phyloP scores from a whole-genome alignment of 2,888 invertebrate species.

The Ectobius pallidus region DNA sequence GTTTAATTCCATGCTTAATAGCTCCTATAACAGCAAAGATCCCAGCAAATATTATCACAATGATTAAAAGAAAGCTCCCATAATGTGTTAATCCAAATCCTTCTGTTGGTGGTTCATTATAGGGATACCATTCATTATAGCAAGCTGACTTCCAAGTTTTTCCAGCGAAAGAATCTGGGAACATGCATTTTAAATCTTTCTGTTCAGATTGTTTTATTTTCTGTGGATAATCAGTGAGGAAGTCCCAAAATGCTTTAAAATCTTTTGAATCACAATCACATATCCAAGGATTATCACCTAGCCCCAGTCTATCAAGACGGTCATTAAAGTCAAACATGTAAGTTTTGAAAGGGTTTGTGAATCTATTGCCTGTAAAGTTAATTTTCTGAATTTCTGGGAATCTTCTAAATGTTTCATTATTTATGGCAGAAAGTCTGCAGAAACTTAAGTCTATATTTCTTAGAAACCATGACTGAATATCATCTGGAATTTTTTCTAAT shows the following conservation, averaged over 20 bases:
- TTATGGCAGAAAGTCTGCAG: slow-evolving; percentile 9
- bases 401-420: slow-evolving; percentile 34
- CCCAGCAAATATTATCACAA: slow-evolving; percentile 1
- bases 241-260: slow-evolving; percentile 30
- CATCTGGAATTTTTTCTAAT: slow-evolving; percentile 28
- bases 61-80: slow-evolving; percentile 24
- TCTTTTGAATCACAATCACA: slow-evolving; percentile 31
- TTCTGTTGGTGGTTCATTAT: background rate
- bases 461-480: slow-evolving; percentile 30
- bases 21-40: slow-evolving; percentile 5
- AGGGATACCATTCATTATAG: slow-evolving; percentile 9
- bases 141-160: slow-evolving; percentile 31
- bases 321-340: slow-evolving; percentile 23
- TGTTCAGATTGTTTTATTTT: slow-evolving; percentile 9
- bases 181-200: slow-evolving; percentile 24
- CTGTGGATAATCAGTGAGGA: slow-evolving; percentile 9
- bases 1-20: slow-evolving; percentile 12
- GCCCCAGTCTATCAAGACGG: background rate
- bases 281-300: slow-evolving; percentile 39
- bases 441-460: slow-evolving; percentile 31
- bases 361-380: slow-evolving; percentile 31
- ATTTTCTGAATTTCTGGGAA: slow-evolving; percentile 24
- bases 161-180: slow-evolving; percentile 3
- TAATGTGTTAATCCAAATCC: slow-evolving; percentile 19
- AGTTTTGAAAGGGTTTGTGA: slow-evolving; percentile 24